Evolutionary conservation across 2,113 vertebrate genomes (phyloP).

Genomic region (Phalacrocorax brasilianus): DNA sequence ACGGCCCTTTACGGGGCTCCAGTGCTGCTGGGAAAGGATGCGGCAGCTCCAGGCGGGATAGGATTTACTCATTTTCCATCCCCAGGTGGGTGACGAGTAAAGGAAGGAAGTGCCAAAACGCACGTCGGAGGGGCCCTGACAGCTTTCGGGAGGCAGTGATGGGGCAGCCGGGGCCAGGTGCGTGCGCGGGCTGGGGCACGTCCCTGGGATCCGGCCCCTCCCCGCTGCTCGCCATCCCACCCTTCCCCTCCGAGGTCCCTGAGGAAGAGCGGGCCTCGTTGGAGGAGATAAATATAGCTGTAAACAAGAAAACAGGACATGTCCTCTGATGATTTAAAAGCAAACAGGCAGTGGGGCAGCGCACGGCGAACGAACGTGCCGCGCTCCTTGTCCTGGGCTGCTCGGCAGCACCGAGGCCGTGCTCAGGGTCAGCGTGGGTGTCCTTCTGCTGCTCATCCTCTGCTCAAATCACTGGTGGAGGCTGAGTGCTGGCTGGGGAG

Average conservation of each 20-base stretch:
- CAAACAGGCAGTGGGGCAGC: neutral
- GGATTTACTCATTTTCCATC: neutral
- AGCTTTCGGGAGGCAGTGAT: neutral
- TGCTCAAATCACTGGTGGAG: rapidly evolving
- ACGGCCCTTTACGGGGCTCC: neutral
- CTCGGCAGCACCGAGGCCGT: rapidly evolving
- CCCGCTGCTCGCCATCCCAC: neutral
- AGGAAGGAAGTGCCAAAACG: neutral
- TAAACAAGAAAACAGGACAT: constrained; percentile 69
- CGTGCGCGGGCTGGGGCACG: neutral
- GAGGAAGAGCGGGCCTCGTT: constrained; percentile 50
- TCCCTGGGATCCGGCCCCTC: constrained; percentile 4
- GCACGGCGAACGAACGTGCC: neutral
- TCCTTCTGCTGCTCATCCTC: neutral
- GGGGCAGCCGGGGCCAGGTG: neutral
- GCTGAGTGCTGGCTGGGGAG: neutral
- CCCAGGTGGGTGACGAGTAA: neutral
- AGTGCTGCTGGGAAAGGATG: neutral
- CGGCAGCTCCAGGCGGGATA: neutral
- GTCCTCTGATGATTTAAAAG: neutral
- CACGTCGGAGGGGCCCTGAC: neutral
- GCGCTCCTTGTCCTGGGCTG: neutral
- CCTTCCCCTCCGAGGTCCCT: constrained; percentile 58
- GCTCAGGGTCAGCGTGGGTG: rapidly evolving
- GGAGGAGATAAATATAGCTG: constrained; percentile 65